Base-by-base conservation (phyloP, 23 tunicate species). In the Trididemnum nubilum region DNA sequence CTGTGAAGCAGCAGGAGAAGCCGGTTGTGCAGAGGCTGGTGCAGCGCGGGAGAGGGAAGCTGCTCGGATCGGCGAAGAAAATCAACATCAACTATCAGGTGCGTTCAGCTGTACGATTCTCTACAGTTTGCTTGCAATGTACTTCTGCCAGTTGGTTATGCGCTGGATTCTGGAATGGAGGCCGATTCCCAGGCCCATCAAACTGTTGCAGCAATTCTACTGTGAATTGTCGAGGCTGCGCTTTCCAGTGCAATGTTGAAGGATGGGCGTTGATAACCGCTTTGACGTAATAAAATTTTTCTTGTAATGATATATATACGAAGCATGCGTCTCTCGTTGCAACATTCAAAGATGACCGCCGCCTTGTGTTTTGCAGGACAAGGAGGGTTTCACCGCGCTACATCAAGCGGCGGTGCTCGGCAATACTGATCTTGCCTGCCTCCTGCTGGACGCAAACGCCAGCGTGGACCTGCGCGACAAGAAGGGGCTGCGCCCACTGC, bases 41-140 rank as follows among this genome's bases (percentile, higher is more conserved):
- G 33, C 81, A 85, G 32, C 58, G 61, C 31, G 88, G 88, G 3
- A 85, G 72, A 77, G 88, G 82, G 32, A 85, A 85, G 36, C 71
- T 85, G 21, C 73, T 85, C 21, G 82, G 88, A 2, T 85, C 88
- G 22, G 40, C 88, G 1, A 85, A 85, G 34, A 76, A 85, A 65
- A 58, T 85, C 44, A 85, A 85, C 66, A 52, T 85, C 40, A 85
- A 85, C 36, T 51, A 73, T 34, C 88, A 85, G 82, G 88, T 85
- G 9, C 4, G 67, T 61, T 22, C 12, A 9, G 18, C 57, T 18
- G 18, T 49, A 18, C n/a, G n/a, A n/a, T 50, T 15, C 15, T 50
- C 15, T 50, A 50, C 19, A 19, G 58, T 15, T 15, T 50, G 15
- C 19, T 50, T 50, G 58, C 58, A 15, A 15, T 15, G 19, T 50